A percentile compares a stretch with the other conserved stretches of the same genome.
These are phyloP conservation scores for Antigone vipio DNA, from an alignment of 2,113 vertebrate genomes.

Conservation along the genomic window DNA sequence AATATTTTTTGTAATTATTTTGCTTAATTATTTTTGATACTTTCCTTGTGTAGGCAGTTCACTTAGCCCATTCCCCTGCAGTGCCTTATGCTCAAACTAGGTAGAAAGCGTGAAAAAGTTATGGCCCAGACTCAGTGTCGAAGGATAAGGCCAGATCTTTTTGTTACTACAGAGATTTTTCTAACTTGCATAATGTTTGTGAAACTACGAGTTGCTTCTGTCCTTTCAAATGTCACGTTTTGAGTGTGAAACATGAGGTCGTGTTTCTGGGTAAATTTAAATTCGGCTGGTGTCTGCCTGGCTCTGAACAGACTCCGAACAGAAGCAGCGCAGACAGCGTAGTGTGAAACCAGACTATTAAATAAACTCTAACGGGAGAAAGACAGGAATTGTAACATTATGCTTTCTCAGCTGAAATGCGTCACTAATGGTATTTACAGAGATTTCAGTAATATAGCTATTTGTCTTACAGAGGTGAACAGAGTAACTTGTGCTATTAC, in stretches of 20 bases:
- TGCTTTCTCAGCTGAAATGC: slow-evolving; percentile 19
- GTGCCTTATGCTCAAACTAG: neutral
- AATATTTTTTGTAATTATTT: neutral
- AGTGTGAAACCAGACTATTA: slow-evolving; percentile 16
- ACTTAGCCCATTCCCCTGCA: neutral
- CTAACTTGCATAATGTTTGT: neutral
- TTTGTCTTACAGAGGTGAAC: neutral
- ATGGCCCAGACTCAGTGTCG: neutral
- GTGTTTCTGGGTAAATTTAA: neutral
- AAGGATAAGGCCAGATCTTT: neutral
- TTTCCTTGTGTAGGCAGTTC: neutral
- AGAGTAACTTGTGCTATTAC: neutral
- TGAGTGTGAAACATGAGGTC: neutral
- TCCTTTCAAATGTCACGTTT: neutral
- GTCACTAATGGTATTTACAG: slow-evolving; percentile 12
- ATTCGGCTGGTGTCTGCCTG: neutral
- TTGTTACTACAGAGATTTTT: neutral
- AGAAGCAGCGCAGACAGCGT: neutral
- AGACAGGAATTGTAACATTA: neutral
- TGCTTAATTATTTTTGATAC: neutral
- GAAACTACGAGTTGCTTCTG: neutral
- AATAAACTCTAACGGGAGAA: neutral
- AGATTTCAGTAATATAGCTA: neutral
- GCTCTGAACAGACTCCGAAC: neutral
- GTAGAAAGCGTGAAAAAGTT: neutral